Evolutionary conservation across 2,113 vertebrate genomes (phyloP), one percentile per base, ranked within the genome.

Genomic region (Gobio gobio): DNA sequence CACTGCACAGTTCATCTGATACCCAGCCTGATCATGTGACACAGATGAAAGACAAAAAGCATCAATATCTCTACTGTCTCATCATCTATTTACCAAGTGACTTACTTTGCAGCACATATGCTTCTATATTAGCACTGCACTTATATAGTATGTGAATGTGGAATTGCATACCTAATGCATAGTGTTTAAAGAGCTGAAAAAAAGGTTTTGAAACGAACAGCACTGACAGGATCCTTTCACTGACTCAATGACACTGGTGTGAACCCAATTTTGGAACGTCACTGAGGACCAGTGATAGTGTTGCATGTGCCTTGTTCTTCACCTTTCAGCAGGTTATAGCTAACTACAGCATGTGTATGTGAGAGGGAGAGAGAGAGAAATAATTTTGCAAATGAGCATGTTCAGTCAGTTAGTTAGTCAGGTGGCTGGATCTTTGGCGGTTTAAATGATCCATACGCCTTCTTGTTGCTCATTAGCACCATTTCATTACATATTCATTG

Each of bases 1-100:
- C 36, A 70, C 66, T 43, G 76, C 54, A 40, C 54, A 66, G 59
- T 49, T 81, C 61, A 81, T 81, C 59, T 68, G 78, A 68, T 45
- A 81, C 78, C 61, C 45, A 81, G 45, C 61, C 78, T 66, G 61
- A 51, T 81, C 78, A 81, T 29, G 61, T 81, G 78, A 51, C 78
- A 81, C 43, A 12, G 22, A 80, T 66, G 78, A 80, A 49, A 47
- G 74, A 51, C 13, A 56, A 80, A 80, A 16, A 64, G 78, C 59
- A 66, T 43, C 22, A 54, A 51, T 51, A 80, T 36, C 78, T 80
- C 58, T 63, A 40, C 77, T 45, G 77, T 56, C 51, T 79, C 26
- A 78, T 72, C 72, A 74, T 45, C 36, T 59, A 61, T 61, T 47
- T 64, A 64, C 78, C 47, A 16, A 18, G 16, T 26, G 40, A 20